phyloP scores from a whole-genome alignment of 2,797 vertebrate species.

The Taenioides sp. region DNA sequence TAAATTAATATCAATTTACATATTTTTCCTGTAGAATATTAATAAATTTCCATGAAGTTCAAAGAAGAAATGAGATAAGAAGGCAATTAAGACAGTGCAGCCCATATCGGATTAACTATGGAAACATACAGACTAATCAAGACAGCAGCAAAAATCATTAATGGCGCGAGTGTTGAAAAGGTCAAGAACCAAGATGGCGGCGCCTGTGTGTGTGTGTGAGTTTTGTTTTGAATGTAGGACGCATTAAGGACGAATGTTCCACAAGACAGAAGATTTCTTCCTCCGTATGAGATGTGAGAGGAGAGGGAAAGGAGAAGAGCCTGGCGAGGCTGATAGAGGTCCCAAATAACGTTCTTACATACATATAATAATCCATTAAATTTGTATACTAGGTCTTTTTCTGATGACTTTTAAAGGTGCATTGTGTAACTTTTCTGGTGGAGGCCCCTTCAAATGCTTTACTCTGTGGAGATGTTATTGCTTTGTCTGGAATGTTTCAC shows the following conservation, averaged over 20 bases:
- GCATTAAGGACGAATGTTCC: neutral
- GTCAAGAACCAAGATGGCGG: neutral
- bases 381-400: neutral
- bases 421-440: too few relatives aligned
- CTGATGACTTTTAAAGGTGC: neutral
- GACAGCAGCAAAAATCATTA: neutral
- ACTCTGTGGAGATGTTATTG: too few relatives aligned
- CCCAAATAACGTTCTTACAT: neutral
- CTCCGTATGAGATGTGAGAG: neutral
- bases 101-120: slow-evolving; percentile 19
- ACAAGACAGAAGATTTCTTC: neutral
- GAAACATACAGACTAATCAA: neutral
- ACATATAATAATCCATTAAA: neutral
- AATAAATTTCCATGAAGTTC: neutral
- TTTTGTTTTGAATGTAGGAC: neutral
- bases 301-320: neutral
- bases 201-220: too few relatives aligned
- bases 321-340: neutral
- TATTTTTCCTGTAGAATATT: neutral
- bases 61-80: slow-evolving; percentile 13
- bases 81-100: slow-evolving; percentile 8
- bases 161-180: neutral
- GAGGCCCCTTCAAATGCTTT: too few relatives aligned
- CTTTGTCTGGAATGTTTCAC: too few relatives aligned
- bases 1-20: too few relatives aligned